These are phyloP conservation scores for Strigamia crassipes DNA, from an alignment of 2,888 invertebrate genomes.

Conservation along the genomic window DNA sequence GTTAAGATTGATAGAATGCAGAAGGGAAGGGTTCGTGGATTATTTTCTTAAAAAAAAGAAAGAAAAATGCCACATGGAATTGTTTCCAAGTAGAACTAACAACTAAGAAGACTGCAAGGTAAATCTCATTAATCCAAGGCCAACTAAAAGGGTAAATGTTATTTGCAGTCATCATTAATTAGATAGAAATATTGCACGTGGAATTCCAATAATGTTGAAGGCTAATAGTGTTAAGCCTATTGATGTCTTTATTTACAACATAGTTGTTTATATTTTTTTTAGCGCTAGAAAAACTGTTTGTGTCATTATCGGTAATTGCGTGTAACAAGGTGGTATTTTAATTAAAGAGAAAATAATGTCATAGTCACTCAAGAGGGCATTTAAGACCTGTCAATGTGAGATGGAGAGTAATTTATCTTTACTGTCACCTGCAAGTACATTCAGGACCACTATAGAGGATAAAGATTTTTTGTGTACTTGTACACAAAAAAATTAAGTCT, in stretches of 20 bases:
- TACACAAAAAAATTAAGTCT: no score
- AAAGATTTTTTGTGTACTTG: no score
- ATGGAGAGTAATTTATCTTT: slow-evolving; percentile 5
- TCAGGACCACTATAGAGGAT: neutral
- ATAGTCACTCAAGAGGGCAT: slow-evolving; percentile 9
- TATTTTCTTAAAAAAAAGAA: neutral
- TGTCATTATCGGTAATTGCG: neutral
- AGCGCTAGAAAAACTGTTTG: neutral
- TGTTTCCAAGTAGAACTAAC: neutral
- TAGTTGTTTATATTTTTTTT: neutral
- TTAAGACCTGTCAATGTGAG: neutral
- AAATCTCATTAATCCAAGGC: slow-evolving; percentile 10
- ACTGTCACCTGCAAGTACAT: neutral
- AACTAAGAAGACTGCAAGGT: neutral
- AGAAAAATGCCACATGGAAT: neutral
- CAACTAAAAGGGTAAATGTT: neutral
- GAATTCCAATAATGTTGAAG: neutral
- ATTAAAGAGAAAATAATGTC: slow-evolving; percentile 13
- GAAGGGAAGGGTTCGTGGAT: neutral
- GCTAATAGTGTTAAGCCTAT: neutral
- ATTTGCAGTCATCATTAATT: neutral
- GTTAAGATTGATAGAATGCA: slow-evolving; percentile 11
- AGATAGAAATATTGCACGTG: neutral
- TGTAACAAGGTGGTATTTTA: slow-evolving; percentile 27
- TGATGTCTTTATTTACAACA: neutral